Evolutionary conservation across 2,113 vertebrate genomes (phyloP).

Genomic region (Hydropotes inermis): DNA sequence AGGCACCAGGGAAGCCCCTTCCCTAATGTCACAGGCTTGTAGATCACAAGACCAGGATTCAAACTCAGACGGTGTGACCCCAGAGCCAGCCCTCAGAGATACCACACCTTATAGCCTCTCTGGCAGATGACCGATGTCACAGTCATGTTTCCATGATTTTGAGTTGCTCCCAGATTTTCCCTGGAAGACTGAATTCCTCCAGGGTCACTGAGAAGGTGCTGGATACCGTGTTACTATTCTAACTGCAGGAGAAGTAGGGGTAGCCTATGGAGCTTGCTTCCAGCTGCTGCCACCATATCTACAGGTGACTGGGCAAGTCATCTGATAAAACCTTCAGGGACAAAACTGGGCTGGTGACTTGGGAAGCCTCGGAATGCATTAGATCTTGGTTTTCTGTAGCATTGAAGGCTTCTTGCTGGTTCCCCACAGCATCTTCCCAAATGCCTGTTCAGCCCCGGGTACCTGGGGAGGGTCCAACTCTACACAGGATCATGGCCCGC

Average conservation of each 20-base stretch:
- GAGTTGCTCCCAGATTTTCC: background rate
- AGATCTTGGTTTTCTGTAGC: background rate
- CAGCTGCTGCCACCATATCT: background rate
- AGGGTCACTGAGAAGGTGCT: background rate
- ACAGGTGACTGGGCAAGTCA: background rate
- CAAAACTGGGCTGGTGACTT: background rate
- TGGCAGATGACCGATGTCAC: background rate
- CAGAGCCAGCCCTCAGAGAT: background rate
- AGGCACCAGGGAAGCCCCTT: background rate
- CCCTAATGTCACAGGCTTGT: background rate
- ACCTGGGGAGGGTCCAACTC: background rate
- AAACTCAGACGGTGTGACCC: background rate
- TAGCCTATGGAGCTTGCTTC: background rate
- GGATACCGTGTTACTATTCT: background rate
- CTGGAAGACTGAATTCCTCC: background rate
- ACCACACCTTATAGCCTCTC: background rate
- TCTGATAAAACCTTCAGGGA: background rate
- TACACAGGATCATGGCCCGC: background rate
- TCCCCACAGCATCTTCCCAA: background rate
- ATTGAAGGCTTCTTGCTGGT: background rate
- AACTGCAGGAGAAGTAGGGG: background rate
- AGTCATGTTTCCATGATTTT: constrained; percentile 14
- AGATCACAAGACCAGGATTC: background rate
- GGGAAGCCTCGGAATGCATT: background rate
- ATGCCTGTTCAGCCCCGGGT: background rate